Base-by-base conservation (phyloP, 2,888 invertebrate species). In the Fragum fragum region DNA sequence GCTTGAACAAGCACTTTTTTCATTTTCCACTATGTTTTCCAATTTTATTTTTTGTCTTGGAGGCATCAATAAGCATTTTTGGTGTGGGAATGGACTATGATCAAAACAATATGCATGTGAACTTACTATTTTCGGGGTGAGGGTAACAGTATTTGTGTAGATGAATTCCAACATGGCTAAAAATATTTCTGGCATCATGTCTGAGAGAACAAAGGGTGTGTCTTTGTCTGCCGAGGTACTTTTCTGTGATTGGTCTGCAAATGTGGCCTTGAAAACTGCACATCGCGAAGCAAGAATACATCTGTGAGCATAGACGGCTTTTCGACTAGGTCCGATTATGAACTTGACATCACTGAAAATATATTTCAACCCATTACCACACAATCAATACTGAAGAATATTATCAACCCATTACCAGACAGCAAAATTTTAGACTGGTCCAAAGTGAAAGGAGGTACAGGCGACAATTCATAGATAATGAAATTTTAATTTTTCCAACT, bases 191-290 rank as follows among this genome's bases (percentile, higher is more conserved):
- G 91, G 89, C 26, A 90, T 88, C 85, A 93, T 92, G 71, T 94
- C 94, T 26, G 93, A 90, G 52, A 94, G 79, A 0, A 93, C 92
- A 75, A 93, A 91, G n/a, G 93, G 93, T 14, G 92, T 89, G 36
- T 93, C 91, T 78, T 90, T 89, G 70, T 92, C 93, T 21, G 84
- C 83, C 1, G 84, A 81, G 47, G 83, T 83, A 73, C 86, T 86
- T 68, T 87, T 86, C 76, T 89, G 82, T 26, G 89, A 77, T 75
- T 90, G 90, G 11, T 94, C 93, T 11, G 90, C 86, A 87, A 94
- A 93, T 92, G 93, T 94, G 32, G 93, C 93, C 61, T 91, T 89
- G 86, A 94, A 94, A 11, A 93, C 93, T 29, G 93, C 92, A 86
- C 93, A 94, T 29, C 94, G 81, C 32, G 92, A 91, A 7, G 93